These are phyloP conservation scores for Ceraclea dissimilis DNA, from an alignment of 2,888 invertebrate species.

Conservation along the genomic window DNA sequence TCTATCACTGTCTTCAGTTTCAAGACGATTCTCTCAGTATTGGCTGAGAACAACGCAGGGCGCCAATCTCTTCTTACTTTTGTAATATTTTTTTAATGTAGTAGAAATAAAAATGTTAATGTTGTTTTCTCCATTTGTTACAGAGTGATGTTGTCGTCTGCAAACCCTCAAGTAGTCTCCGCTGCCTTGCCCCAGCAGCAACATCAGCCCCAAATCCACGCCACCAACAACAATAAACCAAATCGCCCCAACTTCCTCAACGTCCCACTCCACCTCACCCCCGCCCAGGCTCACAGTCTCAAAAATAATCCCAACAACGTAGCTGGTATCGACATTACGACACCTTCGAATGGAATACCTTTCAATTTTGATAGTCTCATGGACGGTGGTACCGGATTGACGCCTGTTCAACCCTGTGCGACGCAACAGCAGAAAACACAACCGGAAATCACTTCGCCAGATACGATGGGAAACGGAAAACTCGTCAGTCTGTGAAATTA, in stretches of 20 bases:
- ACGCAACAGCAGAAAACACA: conserved; percentile 64
- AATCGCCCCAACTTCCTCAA: conserved; percentile 67
- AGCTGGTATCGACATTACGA: conserved; percentile 76
- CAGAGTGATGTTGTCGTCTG: conserved; percentile 49
- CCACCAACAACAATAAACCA: conserved; percentile 41
- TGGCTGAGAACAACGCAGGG: too few species aligned
- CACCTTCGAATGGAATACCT: conserved; percentile 79
- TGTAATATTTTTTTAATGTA: too few species aligned
- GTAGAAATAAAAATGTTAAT: too few species aligned
- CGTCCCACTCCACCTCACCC: conserved; percentile 52
- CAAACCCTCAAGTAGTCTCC: conserved; percentile 39
- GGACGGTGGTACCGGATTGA: conserved; percentile 88
- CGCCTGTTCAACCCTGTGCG: conserved; percentile 73
- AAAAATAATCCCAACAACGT: conserved; percentile 39
- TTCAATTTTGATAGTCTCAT: conserved; percentile 90
- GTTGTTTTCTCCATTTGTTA: too few species aligned
- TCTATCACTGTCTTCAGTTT: too few species aligned
- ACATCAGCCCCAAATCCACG: conserved; percentile 34
- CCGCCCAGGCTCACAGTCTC: conserved; percentile 47
- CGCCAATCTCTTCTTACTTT: too few species aligned
- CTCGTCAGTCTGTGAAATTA: conserved; percentile 65
- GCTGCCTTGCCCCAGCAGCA: conserved; percentile 25
- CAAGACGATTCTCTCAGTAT: too few species aligned
- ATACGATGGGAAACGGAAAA: conserved; percentile 64
- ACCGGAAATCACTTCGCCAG: conserved; percentile 64